Evolutionary conservation across 2,888 invertebrate species (phyloP).

Genomic region (Lamellibrachia satsuma): DNA sequence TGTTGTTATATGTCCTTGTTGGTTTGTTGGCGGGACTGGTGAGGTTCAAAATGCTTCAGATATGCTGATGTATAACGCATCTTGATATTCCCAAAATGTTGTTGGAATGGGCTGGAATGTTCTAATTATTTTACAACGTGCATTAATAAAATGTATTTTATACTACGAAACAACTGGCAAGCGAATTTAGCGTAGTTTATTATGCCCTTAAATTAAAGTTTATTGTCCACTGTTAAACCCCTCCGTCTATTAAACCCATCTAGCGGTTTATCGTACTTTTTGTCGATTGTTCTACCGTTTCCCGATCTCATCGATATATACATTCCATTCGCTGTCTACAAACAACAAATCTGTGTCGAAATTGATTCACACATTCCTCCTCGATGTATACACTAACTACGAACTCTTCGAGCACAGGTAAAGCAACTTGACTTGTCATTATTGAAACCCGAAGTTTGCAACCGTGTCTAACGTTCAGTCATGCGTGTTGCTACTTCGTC

Average conservation of each 20-base stretch:
- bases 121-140: neutral
- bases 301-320: no score
- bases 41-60: neutral
- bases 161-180: neutral
- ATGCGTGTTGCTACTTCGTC: neutral
- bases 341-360: neutral
- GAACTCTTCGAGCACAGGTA: neutral
- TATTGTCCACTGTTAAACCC: no score
- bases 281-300: no score
- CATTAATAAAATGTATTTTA: neutral
- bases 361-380: neutral
- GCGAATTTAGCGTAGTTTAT: neutral
- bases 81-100: no score
- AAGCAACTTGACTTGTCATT: neutral
- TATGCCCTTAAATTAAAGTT: neutral
- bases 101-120: neutral
- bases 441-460: neutral
- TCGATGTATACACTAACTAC: neutral
- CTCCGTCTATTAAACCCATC: no score
- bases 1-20: neutral
- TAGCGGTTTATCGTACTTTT: no score
- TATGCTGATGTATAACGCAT: neutral
- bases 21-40: neutral
- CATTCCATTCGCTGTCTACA: neutral
- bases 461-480: neutral